phyloP scores from a whole-genome alignment of 1,140 invertebrate genomes.

The Zaprionus ghesquierei region DNA sequence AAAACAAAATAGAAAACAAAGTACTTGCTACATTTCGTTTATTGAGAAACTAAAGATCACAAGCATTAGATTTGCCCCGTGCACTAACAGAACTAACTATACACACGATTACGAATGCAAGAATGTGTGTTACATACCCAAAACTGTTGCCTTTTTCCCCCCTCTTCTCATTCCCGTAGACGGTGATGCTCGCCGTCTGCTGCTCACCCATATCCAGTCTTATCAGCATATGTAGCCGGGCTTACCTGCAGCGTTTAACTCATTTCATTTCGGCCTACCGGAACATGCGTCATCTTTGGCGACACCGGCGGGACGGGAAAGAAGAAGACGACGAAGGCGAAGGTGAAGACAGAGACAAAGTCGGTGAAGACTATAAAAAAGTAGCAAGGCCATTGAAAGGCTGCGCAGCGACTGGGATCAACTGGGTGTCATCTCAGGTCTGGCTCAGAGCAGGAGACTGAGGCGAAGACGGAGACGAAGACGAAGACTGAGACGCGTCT shows the following conservation, averaged over 20 bases:
- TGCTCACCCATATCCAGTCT: conserved; percentile 17
- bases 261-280: conserved; percentile 61
- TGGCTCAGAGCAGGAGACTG: conserved; percentile 12
- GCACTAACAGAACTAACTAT: neutral
- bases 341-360: neutral
- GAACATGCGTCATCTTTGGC: conserved; percentile 76
- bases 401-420: conserved; percentile 39
- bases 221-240: conserved; percentile 50
- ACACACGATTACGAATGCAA: neutral
- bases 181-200: neutral
- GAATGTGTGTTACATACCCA: neutral
- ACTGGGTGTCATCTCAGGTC: conserved; percentile 56
- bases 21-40: neutral
- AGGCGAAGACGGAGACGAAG: neutral
- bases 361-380: conserved; percentile 55
- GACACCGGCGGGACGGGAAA: conserved; percentile 54
- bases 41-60: neutral
- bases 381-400: conserved; percentile 36
- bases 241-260: conserved; percentile 69
- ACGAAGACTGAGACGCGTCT: neutral
- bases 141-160: neutral
- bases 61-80: neutral
- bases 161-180: neutral
- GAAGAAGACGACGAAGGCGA: conserved; percentile 11
- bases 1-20: too few relatives aligned